Evolutionary conservation across 2,888 invertebrate genomes (phyloP), one percentile per base, ranked within the genome.

Genomic region (Apodemia hepburni): DNA sequence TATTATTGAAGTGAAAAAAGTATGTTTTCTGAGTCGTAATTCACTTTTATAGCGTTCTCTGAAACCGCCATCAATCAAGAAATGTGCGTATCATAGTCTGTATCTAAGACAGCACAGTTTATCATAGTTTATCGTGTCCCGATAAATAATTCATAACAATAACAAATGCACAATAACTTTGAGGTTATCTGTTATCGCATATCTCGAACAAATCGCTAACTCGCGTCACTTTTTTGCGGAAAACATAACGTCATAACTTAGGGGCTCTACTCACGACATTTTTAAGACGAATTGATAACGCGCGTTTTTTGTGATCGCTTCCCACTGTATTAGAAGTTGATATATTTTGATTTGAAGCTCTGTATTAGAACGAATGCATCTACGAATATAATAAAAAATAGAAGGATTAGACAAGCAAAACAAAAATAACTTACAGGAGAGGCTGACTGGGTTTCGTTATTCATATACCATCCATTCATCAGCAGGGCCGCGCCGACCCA

Each of bases 101-200:
- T 54, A 54, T 54, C 54, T 27, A 15, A 54, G 54, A 29, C 54
- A 27, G 27, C 27, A 54, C 8, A 54, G 54, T 54, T 54, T 54
- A 54, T 54, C 54, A 54, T 27, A 54, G 54, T 54, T 54, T 54
- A 54, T 54, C 54, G 27, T 11, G 54, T 27, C 2, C 27, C 7
- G 15, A 54, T 54, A 54, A 27, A 54, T 54, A 54, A 54, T 22
- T 27, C 54, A 54, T 27, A 54, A 54, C 54, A 54, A 54, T 54
- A 54, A 54, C 22, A 54, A 22, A 54, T 22, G 54, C 54, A 54
- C 22, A 22, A 22, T 54, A 54, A 54, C 54, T 49, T 18, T 54
- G 22, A 27, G 54, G 54, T 54, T 54, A 54, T 54, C 54, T 54
- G 27, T 22, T 15, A 54, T 51, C 22, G 15, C 11, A 4, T 54